Evolutionary conservation across 2,113 vertebrate genomes (phyloP).

Genomic region (Psilopogon haemacephalus): DNA sequence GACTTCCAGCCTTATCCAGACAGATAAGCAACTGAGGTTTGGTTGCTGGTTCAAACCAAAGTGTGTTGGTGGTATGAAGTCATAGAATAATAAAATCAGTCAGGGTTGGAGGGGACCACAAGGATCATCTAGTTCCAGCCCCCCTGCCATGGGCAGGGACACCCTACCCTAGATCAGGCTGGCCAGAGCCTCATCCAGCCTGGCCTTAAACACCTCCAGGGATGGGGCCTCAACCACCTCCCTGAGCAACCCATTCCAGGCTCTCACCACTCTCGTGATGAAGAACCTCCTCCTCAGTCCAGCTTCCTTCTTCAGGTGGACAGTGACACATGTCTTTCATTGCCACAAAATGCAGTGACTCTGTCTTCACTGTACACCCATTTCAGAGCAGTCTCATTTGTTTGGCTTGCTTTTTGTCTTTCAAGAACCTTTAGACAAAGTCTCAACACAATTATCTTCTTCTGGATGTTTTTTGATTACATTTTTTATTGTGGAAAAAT

Average conservation of each 20-base stretch:
- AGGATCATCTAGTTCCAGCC: too few species aligned
- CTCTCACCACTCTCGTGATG: too few species aligned
- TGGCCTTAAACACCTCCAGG: too few species aligned
- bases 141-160: too few species aligned
- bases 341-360: not conserved
- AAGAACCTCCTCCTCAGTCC: too few species aligned
- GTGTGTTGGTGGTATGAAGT: not conserved
- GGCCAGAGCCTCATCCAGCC: too few species aligned
- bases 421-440: not conserved
- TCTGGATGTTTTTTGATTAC: not conserved
- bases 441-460: not conserved
- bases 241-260: too few species aligned
- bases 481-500: not conserved
- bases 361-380: not conserved
- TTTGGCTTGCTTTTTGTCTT: not conserved
- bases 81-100: too few species aligned
- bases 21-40: not conserved
- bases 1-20: not conserved
- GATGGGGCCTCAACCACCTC: too few species aligned
- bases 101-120: too few species aligned
- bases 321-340: accelerated
- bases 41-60: not conserved
- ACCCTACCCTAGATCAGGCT: too few species aligned
- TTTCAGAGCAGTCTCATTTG: not conserved
- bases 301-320: not conserved